Conservation (phyloP, 64 coral and sea anemone species). For the Porites lutea region DNA sequence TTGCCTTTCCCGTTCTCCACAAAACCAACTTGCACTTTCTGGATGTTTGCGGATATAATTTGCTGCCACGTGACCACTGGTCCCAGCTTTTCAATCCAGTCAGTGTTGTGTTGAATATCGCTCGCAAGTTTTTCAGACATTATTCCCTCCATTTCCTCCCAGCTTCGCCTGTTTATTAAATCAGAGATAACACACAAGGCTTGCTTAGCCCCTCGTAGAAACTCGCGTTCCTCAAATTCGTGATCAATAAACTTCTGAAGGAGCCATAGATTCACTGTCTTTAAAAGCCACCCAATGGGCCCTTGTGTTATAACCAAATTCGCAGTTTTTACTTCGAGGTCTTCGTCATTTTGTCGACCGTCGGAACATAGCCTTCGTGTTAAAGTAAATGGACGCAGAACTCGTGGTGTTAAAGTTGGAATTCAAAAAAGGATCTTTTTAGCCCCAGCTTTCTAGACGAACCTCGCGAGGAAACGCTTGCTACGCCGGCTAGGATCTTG, state of each 20-base stretch:
- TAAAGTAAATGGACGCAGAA: neutral
- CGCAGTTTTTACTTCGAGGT: neutral
- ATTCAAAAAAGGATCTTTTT: neutral
- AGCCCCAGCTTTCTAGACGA: too few relatives aligned
- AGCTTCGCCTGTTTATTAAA: constrained; percentile 40
- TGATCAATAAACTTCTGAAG: constrained; percentile 79
- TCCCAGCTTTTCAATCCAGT: neutral
- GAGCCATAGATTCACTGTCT: constrained; percentile 64
- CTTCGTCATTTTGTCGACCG: neutral
- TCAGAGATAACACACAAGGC: constrained; percentile 69
- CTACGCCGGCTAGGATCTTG: too few relatives aligned
- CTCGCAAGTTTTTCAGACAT: constrained; percentile 46
- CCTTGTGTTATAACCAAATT: constrained; percentile 63
- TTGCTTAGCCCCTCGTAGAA: constrained; percentile 76
- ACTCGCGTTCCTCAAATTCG: constrained; percentile 88
- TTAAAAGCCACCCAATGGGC: constrained; percentile 80
- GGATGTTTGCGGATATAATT: constrained; percentile 76
- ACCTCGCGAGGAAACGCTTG: too few relatives aligned
- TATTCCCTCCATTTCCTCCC: constrained; percentile 63
- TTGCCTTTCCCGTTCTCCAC: constrained; percentile 47
- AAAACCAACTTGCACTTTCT: constrained; percentile 63
- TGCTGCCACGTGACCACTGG: constrained; percentile 48
- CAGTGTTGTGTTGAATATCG: constrained; percentile 35
- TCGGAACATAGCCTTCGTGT: constrained; percentile 18
- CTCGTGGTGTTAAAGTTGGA: neutral